These are phyloP conservation scores for Machimus atricapillus DNA, from an alignment of 2,888 invertebrate genomes.

Conservation along the genomic window DNA sequence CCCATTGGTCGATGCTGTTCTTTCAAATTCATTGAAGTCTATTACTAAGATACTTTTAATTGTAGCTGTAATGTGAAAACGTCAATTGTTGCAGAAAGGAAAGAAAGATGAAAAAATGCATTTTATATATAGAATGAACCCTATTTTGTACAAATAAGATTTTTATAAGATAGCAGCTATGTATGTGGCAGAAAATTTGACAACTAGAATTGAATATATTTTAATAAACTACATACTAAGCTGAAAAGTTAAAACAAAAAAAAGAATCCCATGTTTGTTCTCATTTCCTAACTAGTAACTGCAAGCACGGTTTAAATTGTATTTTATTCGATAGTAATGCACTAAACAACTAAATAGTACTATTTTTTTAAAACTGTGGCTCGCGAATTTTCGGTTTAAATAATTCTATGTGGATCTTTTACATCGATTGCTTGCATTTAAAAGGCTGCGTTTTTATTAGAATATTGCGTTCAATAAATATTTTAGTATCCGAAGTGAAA, in stretches of 20 bases:
- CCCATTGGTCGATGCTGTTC: not conserved
- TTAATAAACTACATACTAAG: conserved; percentile 1
- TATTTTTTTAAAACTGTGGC: not conserved
- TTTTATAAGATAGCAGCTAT: not conserved
- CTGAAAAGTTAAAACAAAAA: not conserved
- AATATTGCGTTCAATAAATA: not conserved
- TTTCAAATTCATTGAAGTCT: not conserved
- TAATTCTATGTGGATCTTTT: not conserved
- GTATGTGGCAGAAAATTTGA: not conserved
- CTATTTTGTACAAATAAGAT: not conserved
- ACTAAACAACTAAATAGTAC: not conserved
- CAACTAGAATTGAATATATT: not conserved
- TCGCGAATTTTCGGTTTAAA: not conserved
- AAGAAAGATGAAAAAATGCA: not conserved
- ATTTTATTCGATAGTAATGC: not conserved
- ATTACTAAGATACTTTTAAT: not conserved
- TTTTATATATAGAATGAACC: not conserved
- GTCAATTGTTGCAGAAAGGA: conserved; percentile 7
- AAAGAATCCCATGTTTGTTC: not conserved
- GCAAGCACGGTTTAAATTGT: not conserved
- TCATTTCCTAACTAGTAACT: not conserved
- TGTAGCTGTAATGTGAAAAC: not conserved
- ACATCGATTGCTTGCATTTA: not conserved
- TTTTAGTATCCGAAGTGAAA: not conserved
- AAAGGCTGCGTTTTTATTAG: not conserved